phyloP scores from a whole-genome alignment of 2,113 vertebrate species.

The Anarrhichthys ocellatus region DNA sequence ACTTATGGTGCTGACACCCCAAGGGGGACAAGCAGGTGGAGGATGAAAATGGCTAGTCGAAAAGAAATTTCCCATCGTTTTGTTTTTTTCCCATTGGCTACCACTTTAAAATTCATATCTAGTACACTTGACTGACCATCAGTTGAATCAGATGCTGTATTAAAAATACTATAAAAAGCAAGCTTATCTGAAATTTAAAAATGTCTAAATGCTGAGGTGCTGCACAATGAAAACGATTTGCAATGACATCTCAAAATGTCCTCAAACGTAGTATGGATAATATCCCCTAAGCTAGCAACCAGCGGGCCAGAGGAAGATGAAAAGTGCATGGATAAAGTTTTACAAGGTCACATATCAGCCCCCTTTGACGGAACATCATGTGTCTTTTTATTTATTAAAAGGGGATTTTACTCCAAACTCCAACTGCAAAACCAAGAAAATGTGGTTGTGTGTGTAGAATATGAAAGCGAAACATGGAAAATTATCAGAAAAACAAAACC shows the following conservation, averaged over 20 bases:
- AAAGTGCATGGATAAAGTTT: slow-evolving; percentile 45
- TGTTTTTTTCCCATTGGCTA: neutral
- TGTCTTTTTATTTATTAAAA: slow-evolving; percentile 26
- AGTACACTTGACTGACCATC: neutral
- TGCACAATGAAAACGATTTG: slow-evolving; percentile 22
- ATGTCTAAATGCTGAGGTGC: neutral
- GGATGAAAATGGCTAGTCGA: slow-evolving; percentile 22
- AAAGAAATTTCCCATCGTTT: slow-evolving; percentile 25
- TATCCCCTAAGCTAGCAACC: slow-evolving; percentile 31
- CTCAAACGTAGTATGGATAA: slow-evolving; percentile 41
- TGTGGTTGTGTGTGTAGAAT: neutral
- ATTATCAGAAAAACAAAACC: slow-evolving; percentile 37
- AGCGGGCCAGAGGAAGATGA: slow-evolving; percentile 25
- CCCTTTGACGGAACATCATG: slow-evolving; percentile 5
- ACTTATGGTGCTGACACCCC: slow-evolving; percentile 55
- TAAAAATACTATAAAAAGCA: neutral
- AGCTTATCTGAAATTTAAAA: neutral
- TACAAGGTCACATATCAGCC: slow-evolving; percentile 34
- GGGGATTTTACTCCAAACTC: slow-evolving; percentile 12
- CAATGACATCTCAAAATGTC: slow-evolving; percentile 36
- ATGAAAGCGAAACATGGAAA: slow-evolving; percentile 23
- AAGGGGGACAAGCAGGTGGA: slow-evolving; percentile 48
- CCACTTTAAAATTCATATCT: slow-evolving; percentile 29
- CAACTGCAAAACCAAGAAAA: slow-evolving; percentile 6
- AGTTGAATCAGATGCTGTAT: neutral